Base-by-base conservation (phyloP, 2,797 vertebrate species). In the Sebastes wilsoni region DNA sequence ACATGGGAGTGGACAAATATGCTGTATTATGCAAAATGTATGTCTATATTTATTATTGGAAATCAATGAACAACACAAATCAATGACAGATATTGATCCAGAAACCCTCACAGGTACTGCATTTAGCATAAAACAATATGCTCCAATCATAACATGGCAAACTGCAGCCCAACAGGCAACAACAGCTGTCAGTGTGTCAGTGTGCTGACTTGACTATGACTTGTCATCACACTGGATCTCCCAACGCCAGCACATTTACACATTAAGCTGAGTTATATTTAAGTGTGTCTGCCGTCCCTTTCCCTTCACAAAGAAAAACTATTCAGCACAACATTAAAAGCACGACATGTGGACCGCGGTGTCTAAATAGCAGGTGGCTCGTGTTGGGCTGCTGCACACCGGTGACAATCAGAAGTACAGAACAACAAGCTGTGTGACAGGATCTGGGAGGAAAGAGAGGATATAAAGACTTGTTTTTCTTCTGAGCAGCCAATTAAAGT, bases 321-420 rank as follows among this genome's bases (percentile, higher is more conserved):
- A n/a, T 25, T 67, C 72, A 70, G 72, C 58, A 80, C 23, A 59
- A 55, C 12, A 27, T 32, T 66, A 58, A 77, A 81, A 75, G 83
- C 58, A 9, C 55, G 60, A 75, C 74, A 72, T 66, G 73, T 67
- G 71, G 59, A 27, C 68, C 32, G 72, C 13, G 59, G 83, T 59
- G 5, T 58, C 67, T 46, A 36, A 79, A 83, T 56, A 66, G 30
- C 46, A 72, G 34, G 34, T 4, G 55, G 68, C 22, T 64, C 38
- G 65, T 72, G 72, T 71, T 80, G 28, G 11, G 66, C 71, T 32
- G 70, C 69, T 3, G 72, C 12, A 13, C 62, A 73, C 38, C 28
- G 8, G 71, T 4, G 61, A 86, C 59, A 72, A 72, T 68, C n/a
- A 61, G 23, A 62, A 77, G 14, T 22, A 14, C 36, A 66, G 59